These are phyloP conservation scores for Falco concolor DNA, from an alignment of 2,797 vertebrate genomes.

Conservation along the genomic window DNA sequence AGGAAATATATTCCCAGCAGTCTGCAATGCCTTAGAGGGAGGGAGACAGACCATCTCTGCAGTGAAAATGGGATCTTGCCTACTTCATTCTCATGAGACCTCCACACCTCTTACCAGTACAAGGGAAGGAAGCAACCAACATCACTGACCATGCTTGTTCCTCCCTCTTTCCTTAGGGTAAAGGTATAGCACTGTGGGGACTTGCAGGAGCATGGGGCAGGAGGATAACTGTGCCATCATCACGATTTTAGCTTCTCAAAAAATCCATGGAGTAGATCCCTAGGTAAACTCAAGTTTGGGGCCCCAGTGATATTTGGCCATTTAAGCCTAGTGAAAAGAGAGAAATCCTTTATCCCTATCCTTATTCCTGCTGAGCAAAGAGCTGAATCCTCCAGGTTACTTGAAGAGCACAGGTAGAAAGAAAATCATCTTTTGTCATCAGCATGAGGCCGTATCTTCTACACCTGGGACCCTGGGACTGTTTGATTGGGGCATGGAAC, in stretches of 20 bases:
- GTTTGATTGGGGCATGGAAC: background rate
- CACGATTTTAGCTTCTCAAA: background rate
- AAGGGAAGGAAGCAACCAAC: background rate
- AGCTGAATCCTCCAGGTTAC: background rate
- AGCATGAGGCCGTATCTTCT: background rate
- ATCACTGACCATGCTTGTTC: fast-evolving
- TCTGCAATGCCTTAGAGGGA: background rate
- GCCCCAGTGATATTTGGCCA: background rate
- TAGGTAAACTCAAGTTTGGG: background rate
- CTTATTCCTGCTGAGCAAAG: background rate
- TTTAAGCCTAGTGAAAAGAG: background rate
- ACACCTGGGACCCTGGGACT: background rate
- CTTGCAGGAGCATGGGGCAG: background rate
- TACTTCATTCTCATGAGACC: background rate
- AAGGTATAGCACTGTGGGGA: background rate
- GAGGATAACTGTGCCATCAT: background rate
- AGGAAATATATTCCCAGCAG: background rate
- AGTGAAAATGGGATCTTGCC: background rate
- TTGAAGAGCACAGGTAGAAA: background rate
- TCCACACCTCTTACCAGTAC: background rate
- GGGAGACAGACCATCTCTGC: background rate
- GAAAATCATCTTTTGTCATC: background rate
- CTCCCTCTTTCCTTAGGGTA: background rate
- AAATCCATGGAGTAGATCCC: background rate
- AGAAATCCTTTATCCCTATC: background rate